A percentile compares a stretch with the other conserved stretches of the same genome.
These are phyloP conservation scores for Heterodera schachtii DNA, from an alignment of 1,140 invertebrate species.

Conservation along the genomic window DNA sequence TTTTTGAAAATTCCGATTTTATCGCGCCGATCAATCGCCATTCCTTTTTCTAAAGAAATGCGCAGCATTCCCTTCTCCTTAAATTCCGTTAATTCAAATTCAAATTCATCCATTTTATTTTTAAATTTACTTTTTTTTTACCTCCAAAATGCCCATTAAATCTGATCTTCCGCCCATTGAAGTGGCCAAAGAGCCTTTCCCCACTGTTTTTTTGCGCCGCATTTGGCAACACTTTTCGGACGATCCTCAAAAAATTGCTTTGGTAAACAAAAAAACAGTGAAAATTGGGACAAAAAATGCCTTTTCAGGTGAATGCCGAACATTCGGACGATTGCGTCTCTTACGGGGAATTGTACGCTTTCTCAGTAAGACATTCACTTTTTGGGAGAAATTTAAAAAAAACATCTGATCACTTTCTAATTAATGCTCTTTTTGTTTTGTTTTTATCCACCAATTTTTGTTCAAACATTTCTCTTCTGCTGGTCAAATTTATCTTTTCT, in stretches of 20 bases:
- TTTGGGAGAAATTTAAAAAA: too few species aligned
- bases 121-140: neutral
- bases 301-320: constrained; percentile 47
- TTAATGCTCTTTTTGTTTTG: too few species aligned
- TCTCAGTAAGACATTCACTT: neutral
- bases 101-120: neutral
- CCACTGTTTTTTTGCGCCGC: constrained; percentile 17
- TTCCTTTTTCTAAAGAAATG: too few species aligned
- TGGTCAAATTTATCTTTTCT: too few species aligned
- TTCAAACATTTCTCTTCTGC: neutral
- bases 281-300: neutral
- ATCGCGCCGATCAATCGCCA: too few species aligned
- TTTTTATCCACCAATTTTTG: constrained; percentile 1
- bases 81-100: too few species aligned
- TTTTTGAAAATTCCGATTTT: too few species aligned
- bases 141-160: constrained; percentile 37
- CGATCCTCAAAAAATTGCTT: constrained; percentile 30
- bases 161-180: constrained; percentile 40
- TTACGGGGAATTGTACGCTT: constrained; percentile 45
- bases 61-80: too few species aligned
- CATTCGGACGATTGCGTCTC: constrained; percentile 45
- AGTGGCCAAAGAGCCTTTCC: constrained; percentile 35
- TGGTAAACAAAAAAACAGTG: constrained; percentile 19
- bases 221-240: constrained; percentile 38
- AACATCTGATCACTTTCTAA: too few species aligned